Conservation (phyloP, 2,113 vertebrate genomes). For the Holacanthus passer region DNA sequence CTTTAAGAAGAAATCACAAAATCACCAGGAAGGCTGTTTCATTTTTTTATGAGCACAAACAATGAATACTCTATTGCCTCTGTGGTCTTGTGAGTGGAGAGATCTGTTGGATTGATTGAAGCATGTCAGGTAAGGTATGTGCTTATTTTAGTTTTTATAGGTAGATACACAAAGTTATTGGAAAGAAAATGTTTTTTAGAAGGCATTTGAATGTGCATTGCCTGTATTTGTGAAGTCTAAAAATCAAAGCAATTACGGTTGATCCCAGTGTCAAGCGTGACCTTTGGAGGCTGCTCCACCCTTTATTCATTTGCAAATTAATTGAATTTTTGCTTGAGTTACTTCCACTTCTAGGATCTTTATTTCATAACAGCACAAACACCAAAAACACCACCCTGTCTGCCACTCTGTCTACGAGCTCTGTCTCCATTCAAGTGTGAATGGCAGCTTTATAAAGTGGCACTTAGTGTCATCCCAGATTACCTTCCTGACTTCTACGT, state of each 20-base stretch:
- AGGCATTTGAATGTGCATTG: neutral
- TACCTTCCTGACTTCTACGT: constrained; percentile 2
- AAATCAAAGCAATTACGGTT: neutral
- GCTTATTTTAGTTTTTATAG: neutral
- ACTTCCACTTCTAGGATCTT: neutral
- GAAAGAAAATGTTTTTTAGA: neutral
- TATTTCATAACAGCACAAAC: neutral
- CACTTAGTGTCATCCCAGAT: constrained; percentile 28
- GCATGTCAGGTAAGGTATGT: too few relatives aligned
- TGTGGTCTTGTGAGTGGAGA: neutral
- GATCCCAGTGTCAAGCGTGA: neutral
- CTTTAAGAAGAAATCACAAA: neutral
- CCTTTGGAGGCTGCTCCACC: neutral
- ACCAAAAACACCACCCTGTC: neutral
- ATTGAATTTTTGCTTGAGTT: constrained; percentile 3
- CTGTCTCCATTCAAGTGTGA: constrained; percentile 17
- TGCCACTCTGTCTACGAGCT: neutral
- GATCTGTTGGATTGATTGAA: neutral
- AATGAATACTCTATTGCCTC: neutral
- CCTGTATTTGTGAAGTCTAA: neutral
- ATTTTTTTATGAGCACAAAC: neutral
- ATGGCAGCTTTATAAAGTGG: constrained; percentile 12
- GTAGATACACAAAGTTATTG: neutral
- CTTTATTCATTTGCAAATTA: constrained; percentile 1
- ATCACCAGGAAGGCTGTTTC: neutral